Base-by-base conservation (phyloP, 2,113 vertebrate genomes). In the Pyrgilauda ruficollis region DNA sequence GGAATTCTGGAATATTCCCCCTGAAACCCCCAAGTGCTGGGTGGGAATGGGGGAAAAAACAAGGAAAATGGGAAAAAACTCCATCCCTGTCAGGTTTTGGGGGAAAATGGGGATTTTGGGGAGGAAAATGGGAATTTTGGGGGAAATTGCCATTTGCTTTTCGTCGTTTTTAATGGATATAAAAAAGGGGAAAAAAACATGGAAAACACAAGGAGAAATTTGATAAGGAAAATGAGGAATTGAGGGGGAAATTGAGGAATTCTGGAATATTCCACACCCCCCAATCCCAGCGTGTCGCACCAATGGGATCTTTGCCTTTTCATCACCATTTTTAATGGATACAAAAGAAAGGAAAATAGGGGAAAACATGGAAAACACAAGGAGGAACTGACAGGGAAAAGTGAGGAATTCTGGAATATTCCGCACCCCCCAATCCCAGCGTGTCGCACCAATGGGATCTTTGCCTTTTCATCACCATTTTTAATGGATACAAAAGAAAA, bases 401-500 rank as follows among this genome's bases (percentile, higher is more conserved):
- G 9, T 13, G 68, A 72, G 37, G 22, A 26, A 33, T 55, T 62
- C 35, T 15, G 28, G 44, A 61, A 61, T 24, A 76, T 76, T 26
- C 58, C n/a, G 4, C 33, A 14, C 37, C 8, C n/a, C 6, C 43
- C 24, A 33, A 19, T 23, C 39, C 9, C 22, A 52, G 9, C 2
- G 5, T 8, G 35, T 9, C 0, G 30, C 69, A 59, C 44, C 56
- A 20, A 11, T 5, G n/a, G 44, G 44, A 39, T 20, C 64, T 64
- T 69, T 12, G 30, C 69, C 92, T 96, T 77, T 88, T 63, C 31
- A 24, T 58, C 11, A 24, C 43, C 61, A 61, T 91, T 77, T 97
- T 91, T 77, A 74, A 87, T 35, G 84, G 91, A 93, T 89, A 56
- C 8, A 66, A 82, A 86, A 97, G 11, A 83, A 92, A 80, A 52